Base-by-base conservation (phyloP, 2,888 invertebrate species). In the Scaptomyza caliginosa region DNA sequence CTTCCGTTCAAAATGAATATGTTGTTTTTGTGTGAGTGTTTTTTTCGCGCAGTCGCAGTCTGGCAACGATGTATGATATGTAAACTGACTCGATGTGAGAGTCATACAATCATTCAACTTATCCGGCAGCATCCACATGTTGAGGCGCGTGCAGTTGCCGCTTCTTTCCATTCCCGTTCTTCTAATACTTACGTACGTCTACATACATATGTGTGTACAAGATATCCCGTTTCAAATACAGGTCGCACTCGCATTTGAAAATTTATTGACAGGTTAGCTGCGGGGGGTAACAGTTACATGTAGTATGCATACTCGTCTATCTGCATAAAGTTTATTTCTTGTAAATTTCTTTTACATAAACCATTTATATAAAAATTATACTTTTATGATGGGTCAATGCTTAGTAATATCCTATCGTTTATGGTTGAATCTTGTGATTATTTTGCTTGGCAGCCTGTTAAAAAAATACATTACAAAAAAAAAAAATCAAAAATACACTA, bases 81-180 rank as follows among this genome's bases (percentile, higher is more conserved):
- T 55, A 48, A 64, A 55, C 36, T 51, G 55, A 48, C 56, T 70
- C 46, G 46, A 56, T 50, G 11, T 39, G 50, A 52, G 48, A 58
- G 52, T 42, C 69, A 67, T 55, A 57, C 60, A 66, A 75, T 52
- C 51, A 60, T 57, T 68, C 59, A 70, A 66, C 42, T 85, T 58
- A 82, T 75, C 86, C 76, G 79, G 68, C 79, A 82, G 68, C 75
- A 75, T 85, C 76, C 79, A 81, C 86, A 81, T 86, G 86, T 81
- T 86, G 80, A 86, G 50, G 67, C 60, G 58, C 59, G 58, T 82
- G 77, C 70, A 76, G 50, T 74, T 59, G 28, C 57, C 54, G 62
- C 58, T 62, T 62, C 43, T 46, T 58, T 46, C 51, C 13, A 32
- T 34, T 34, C n/a, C 51, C 28, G 45, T 50, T 52, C 39, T 49